Base-by-base conservation (phyloP, 2,797 vertebrate genomes). In the Chanos chanos region DNA sequence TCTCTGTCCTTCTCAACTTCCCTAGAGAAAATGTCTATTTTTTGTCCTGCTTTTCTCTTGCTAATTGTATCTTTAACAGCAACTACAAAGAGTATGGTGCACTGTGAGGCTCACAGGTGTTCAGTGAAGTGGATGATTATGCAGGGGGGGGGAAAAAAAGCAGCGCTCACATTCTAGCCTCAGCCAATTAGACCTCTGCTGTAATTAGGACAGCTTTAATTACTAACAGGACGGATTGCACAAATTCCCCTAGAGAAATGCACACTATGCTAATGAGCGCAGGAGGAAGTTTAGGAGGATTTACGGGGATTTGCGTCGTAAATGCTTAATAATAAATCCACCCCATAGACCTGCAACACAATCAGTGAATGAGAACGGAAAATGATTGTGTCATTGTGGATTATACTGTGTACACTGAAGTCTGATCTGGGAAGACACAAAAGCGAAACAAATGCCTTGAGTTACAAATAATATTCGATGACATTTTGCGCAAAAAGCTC, bases 181-280 rank as follows among this genome's bases (percentile, higher is more conserved):
- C 34, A 75, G 47, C 61, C 54, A 63, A 61, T 71, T 73, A 73
- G 41, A 16, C 47, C 28, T 64, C 15, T 8, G 21, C 48, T 45
- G 51, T 77, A 70, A 77, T 75, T 71, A 77, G 71, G 64, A 57
- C 60, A 74, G 53, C 59, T 65, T 74, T 65, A 74, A 74, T 80
- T 74, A 76, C 66, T 55, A 66, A 54, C 34, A 57, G 71, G 67
- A 55, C 22, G 13, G 52, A 64, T 57, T 28, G 19, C 27, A 25
- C 39, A 61, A 50, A 61, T 57, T 34, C 54, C 66, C 51, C 65
- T n/a, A 12, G 62, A 63, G 66, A 63, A 31, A 13, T 47, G 48
- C 25, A 39, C 49, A 28, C 48, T 33, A 52, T 45, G 70, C 37
- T 74, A 68, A 70, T 61, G 68, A 70, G 36, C 52, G 21, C 15